Base-by-base conservation (phyloP, 2,888 invertebrate genomes). In the Leuctra nigra region DNA sequence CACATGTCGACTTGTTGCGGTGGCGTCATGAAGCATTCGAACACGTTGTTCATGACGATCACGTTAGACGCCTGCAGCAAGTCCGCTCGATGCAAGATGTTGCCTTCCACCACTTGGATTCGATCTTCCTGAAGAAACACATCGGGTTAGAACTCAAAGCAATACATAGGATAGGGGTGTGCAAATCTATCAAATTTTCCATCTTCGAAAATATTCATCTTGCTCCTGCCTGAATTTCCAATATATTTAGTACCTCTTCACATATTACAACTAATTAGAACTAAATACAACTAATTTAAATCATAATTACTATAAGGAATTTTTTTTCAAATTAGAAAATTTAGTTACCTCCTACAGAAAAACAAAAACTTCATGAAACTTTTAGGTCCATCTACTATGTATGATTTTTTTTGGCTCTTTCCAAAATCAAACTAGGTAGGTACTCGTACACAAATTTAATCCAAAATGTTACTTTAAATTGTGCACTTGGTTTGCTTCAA, bases 11-110 rank as follows among this genome's bases (percentile, higher is more conserved):
- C 76, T 66, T 86, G 85, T 56, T 77, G 75, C 29, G 77, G 75
- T 55, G 70, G 67, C 39, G 79, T 70, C 58, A 82, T 71, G 72
- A 86, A 86, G 67, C 84, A 86, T 65, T 85, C 84, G 66, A 86
- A 78, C 1, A 82, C 79, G 71, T 86, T 87, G 63, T 86, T 80
- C 55, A 86, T 70, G 23, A 86, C 70, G 53, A 86, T 72, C 0
- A 80, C 72, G 69, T 86, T 77, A 13, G 82, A 80, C 56, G 69
- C 68, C 56, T 72, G 64, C 16, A 86, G 68, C 29, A 81, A 66
- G 58, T 82, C 78, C 59, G 72, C 68, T 58, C 75, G 74, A 11
- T 79, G 73, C 62, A 78, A 72, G 33, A 86, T 74, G 69, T 83
- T 80, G 22, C 79, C 77, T 66, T 81, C 73, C 2, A 83, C 64